phyloP scores from a whole-genome alignment of 1,140 invertebrate species.

The Ganaspis sp. region DNA sequence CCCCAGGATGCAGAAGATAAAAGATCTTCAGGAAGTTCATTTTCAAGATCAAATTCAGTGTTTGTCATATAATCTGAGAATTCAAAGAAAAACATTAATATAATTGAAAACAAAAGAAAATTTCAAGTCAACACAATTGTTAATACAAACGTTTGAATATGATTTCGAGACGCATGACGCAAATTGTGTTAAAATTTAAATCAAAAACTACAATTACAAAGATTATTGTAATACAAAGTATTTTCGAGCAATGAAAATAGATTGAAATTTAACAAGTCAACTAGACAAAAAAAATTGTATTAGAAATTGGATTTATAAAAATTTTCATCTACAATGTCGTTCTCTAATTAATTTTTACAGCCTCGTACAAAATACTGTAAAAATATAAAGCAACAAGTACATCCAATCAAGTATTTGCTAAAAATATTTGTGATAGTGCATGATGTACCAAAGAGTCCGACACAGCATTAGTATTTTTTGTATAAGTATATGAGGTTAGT shows the following conservation, averaged over 20 bases:
- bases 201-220: slow-evolving; percentile 23
- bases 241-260: slow-evolving; percentile 1
- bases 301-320: background rate
- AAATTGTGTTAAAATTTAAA: background rate
- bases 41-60: slow-evolving; percentile 91
- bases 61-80: slow-evolving; percentile 80
- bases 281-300: background rate
- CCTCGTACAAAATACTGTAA: slow-evolving; percentile 2
- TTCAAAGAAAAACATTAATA: slow-evolving; percentile 39
- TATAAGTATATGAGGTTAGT: slow-evolving; percentile 68
- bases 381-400: slow-evolving; percentile 18
- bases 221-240: slow-evolving; percentile 3
- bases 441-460: slow-evolving; percentile 71
- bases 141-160: background rate
- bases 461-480: slow-evolving; percentile 71
- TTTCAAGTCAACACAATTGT: background rate
- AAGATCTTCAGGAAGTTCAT: slow-evolving; percentile 94
- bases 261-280: slow-evolving; percentile 8
- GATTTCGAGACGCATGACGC: slow-evolving; percentile 7
- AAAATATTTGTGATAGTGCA: slow-evolving; percentile 50
- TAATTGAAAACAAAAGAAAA: background rate
- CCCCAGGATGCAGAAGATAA: slow-evolving; percentile 85
- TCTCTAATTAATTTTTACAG: background rate
- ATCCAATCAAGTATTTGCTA: slow-evolving; percentile 10
- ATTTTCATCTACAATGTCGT: slow-evolving; percentile 15